These are phyloP conservation scores for Genyomyrus donnyi DNA, from an alignment of 2,113 vertebrate species.

Conservation along the genomic window DNA sequence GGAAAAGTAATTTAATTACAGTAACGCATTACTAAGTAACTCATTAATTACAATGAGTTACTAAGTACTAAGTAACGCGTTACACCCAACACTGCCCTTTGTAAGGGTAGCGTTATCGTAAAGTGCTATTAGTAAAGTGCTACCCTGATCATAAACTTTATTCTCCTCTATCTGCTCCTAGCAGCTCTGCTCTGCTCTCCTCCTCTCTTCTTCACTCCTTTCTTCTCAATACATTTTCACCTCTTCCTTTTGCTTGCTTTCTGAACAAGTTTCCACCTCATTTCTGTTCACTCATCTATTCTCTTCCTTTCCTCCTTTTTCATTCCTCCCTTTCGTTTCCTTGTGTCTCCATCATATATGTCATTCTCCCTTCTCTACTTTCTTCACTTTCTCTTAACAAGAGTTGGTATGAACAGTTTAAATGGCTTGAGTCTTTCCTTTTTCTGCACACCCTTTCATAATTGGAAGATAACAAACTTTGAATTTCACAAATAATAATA, in stretches of 20 bases:
- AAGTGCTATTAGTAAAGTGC: background rate
- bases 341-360: background rate
- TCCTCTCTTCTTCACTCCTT: background rate
- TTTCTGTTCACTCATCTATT: background rate
- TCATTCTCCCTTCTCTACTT: background rate
- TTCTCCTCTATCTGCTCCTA: background rate
- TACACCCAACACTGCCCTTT: background rate
- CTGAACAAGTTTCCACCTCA: background rate
- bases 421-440: background rate
- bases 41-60: no score
- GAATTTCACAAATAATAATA: background rate
- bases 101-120: background rate
- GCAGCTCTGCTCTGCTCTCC: background rate
- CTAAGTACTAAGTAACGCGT: no score
- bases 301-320: background rate
- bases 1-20: no score
- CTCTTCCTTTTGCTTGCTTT: background rate
- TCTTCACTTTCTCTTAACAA: background rate
- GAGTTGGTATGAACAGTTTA: background rate
- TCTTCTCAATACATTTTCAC: background rate
- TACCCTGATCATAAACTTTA: background rate
- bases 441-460: background rate
- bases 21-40: no score
- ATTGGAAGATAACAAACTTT: background rate
- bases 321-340: background rate